phyloP scores from a whole-genome alignment of 2,113 vertebrate species.

The Sterrhoptilus dennistouni region DNA sequence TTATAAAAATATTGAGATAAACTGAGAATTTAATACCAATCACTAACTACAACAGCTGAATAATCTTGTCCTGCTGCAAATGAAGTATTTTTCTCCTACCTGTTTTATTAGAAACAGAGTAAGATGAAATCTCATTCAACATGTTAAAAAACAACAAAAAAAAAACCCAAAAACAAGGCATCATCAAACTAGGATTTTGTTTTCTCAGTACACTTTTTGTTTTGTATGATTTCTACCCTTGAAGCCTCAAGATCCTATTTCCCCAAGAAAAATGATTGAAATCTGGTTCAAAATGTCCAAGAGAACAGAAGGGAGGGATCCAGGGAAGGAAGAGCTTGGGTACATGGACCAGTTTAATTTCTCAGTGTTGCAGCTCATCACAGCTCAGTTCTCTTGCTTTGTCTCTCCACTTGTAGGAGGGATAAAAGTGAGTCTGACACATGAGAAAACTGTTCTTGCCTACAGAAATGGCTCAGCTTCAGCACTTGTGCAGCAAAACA shows the following conservation, averaged over 20 bases:
- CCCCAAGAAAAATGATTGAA: background rate
- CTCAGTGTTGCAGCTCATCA: background rate
- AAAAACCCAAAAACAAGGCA: background rate
- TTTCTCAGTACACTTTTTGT: background rate
- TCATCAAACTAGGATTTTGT: background rate
- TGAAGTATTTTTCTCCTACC: background rate
- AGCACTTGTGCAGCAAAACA: background rate
- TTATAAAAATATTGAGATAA: background rate
- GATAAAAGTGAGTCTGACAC: background rate
- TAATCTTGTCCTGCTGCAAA: background rate
- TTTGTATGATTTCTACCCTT: background rate
- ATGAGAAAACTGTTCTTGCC: background rate
- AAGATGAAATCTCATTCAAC: background rate
- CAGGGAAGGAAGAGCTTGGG: background rate
- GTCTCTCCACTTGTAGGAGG: background rate
- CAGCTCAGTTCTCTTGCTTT: background rate
- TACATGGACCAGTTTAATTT: background rate
- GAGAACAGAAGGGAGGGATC: background rate
- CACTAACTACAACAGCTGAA: background rate
- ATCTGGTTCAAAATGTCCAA: background rate
- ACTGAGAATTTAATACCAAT: background rate
- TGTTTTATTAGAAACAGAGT: background rate
- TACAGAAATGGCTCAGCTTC: background rate
- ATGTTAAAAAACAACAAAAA: background rate
- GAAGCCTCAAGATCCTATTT: background rate